These are phyloP conservation scores for Tethea ocularis DNA, from an alignment of 2,888 invertebrate genomes.

Conservation along the genomic window DNA sequence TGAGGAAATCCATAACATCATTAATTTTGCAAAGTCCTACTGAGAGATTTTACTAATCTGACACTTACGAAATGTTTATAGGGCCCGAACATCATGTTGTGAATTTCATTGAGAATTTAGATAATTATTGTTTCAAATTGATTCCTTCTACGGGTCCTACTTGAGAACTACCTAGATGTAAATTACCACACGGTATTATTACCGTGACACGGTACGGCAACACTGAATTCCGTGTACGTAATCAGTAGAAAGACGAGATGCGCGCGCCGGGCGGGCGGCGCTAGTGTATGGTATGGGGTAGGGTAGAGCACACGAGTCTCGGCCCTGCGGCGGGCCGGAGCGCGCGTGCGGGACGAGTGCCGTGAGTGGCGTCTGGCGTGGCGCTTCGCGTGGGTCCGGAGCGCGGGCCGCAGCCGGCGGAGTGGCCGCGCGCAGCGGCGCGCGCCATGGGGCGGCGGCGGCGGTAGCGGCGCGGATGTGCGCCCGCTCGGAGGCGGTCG, in stretches of 20 bases:
- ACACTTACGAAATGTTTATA: no score
- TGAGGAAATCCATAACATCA: no score
- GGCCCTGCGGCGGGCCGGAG: slow-evolving; percentile 61
- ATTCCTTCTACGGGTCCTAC: not conserved
- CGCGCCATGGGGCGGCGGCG: slow-evolving; percentile 89
- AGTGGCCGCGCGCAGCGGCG: slow-evolving; percentile 73
- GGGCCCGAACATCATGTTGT: no score
- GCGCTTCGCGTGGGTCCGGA: slow-evolving; percentile 35
- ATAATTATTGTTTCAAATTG: not conserved
- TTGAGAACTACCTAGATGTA: slow-evolving; percentile 24
- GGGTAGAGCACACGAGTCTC: slow-evolving; percentile 44
- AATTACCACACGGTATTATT: no score
- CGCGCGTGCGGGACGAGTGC: slow-evolving; percentile 56
- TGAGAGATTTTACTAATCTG: no score
- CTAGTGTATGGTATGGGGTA: slow-evolving; percentile 50
- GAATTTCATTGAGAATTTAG: not conserved
- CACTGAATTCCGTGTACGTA: slow-evolving; percentile 42
- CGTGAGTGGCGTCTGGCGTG: slow-evolving; percentile 52
- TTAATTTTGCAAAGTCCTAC: no score
- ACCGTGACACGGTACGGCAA: slow-evolving; percentile 49
- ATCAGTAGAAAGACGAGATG: slow-evolving; percentile 38
- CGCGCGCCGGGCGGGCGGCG: slow-evolving; percentile 53
- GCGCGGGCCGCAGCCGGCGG: slow-evolving; percentile 55
- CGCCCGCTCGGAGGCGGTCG: slow-evolving; percentile 90
- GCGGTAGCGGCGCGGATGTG: slow-evolving; percentile 89